These are phyloP conservation scores for Melanostoma mellinum DNA, from an alignment of 2,888 invertebrate genomes.

Conservation along the genomic window DNA sequence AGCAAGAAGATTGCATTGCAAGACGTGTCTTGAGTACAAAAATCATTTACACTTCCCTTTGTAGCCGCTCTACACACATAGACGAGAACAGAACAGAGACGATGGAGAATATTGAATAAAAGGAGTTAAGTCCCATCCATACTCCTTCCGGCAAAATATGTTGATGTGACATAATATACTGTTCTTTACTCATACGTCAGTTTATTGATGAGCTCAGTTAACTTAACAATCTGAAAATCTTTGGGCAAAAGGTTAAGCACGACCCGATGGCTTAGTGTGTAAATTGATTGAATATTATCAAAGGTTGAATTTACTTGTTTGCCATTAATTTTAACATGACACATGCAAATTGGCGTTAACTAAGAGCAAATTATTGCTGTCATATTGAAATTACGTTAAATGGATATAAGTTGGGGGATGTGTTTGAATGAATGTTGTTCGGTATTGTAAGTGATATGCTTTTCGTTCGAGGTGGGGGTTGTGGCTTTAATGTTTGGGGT, in stretches of 20 bases:
- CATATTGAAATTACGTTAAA: no score
- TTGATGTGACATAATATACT: conserved; percentile 62
- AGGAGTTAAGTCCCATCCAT: conserved; percentile 47
- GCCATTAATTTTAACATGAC: conserved; percentile 58
- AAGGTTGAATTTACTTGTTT: conserved; percentile 44
- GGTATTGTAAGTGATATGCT: no score
- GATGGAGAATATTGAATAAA: conserved; percentile 51
- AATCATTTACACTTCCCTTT: background rate
- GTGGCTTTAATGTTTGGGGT: no score
- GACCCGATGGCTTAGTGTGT: conserved; percentile 13
- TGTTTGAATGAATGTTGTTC: no score
- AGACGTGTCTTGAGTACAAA: conserved; percentile 58
- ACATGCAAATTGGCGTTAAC: conserved; percentile 61
- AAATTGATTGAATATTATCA: conserved; percentile 66
- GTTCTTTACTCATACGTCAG: conserved; percentile 9
- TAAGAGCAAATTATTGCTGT: conserved; percentile 20
- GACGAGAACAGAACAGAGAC: conserved; percentile 4
- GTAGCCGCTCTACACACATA: background rate
- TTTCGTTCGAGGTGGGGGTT: no score
- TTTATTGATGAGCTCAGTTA: conserved; percentile 60
- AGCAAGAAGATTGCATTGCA: conserved; percentile 50
- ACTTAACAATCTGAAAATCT: conserved; percentile 3
- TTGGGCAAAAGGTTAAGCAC: conserved; percentile 50
- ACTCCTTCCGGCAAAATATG: conserved; percentile 45
- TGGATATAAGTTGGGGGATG: no score